A percentile compares a stretch with the other conserved stretches of the same genome.
Conservation (phyloP, 2,888 invertebrate genomes). For the Diaphora mendica region DNA sequence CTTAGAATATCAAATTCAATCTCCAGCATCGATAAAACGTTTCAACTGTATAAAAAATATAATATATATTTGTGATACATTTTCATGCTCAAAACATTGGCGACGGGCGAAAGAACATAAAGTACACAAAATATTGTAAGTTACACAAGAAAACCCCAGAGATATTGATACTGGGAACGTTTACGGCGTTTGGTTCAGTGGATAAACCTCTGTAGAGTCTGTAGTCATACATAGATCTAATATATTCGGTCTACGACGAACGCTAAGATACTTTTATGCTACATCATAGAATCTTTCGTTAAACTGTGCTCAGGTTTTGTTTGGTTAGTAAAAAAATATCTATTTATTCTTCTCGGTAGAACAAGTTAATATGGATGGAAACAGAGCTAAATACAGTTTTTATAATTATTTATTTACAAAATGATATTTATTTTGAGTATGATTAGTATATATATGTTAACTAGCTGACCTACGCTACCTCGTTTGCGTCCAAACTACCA, state of each 20-base stretch:
- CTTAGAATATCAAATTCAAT: slow-evolving; percentile 21
- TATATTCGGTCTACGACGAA: slow-evolving; percentile 67
- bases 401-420: no score
- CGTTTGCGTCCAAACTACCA: no score
- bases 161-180: slow-evolving; percentile 51
- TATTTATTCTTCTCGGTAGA: neutral
- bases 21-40: slow-evolving; percentile 34
- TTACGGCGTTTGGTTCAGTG: slow-evolving; percentile 48
- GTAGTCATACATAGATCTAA: slow-evolving; percentile 52
- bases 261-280: slow-evolving; percentile 60
- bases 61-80: slow-evolving; percentile 34
- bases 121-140: slow-evolving; percentile 49
- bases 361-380: no score
- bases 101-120: slow-evolving; percentile 41
- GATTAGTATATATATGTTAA: no score
- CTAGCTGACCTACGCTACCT: no score
- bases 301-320: slow-evolving; percentile 29
- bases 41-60: slow-evolving; percentile 32
- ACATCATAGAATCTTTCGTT: slow-evolving; percentile 53
- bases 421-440: no score
- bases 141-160: slow-evolving; percentile 41
- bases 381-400: no score
- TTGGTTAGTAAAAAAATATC: slow-evolving; percentile 17
- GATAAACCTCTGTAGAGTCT: slow-evolving; percentile 45
- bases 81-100: slow-evolving; percentile 37